These are phyloP conservation scores for Myrmecobius fasciatus DNA, from an alignment of 2,113 vertebrate genomes.

Conservation along the genomic window DNA sequence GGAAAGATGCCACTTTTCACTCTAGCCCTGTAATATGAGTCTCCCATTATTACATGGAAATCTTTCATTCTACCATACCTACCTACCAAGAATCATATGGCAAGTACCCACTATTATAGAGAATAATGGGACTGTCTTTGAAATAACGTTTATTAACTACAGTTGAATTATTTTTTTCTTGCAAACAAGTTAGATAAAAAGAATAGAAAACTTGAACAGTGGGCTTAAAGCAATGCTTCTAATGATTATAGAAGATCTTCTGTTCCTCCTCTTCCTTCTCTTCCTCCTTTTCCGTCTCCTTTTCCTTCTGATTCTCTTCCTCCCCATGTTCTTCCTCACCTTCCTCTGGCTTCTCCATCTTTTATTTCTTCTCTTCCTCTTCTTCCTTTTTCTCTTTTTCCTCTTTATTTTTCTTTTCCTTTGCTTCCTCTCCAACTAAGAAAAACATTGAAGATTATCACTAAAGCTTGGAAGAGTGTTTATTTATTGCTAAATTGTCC, in stretches of 20 bases:
- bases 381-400: background rate
- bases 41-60: background rate
- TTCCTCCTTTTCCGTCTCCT: no score
- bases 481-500: constrained; percentile 29
- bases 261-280: background rate
- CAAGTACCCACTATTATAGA: background rate
- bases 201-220: background rate
- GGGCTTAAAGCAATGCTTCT: background rate
- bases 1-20: no score
- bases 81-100: background rate
- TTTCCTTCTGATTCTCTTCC: no score
- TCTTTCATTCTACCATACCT: background rate
- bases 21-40: background rate
- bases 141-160: no score
- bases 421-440: background rate
- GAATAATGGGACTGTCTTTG: constrained; percentile 32
- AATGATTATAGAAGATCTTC: background rate
- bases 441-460: background rate
- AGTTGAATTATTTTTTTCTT: no score
- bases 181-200: background rate
- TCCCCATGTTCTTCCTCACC: no score
- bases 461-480: background rate
- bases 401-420: background rate
- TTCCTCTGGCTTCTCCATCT: background rate
- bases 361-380: background rate